Percentiles rank a stretch among this genome's conserved stretches.
These are phyloP conservation scores for Electrophaes corylata DNA, from an alignment of 2,888 invertebrate species.

Conservation along the genomic window DNA sequence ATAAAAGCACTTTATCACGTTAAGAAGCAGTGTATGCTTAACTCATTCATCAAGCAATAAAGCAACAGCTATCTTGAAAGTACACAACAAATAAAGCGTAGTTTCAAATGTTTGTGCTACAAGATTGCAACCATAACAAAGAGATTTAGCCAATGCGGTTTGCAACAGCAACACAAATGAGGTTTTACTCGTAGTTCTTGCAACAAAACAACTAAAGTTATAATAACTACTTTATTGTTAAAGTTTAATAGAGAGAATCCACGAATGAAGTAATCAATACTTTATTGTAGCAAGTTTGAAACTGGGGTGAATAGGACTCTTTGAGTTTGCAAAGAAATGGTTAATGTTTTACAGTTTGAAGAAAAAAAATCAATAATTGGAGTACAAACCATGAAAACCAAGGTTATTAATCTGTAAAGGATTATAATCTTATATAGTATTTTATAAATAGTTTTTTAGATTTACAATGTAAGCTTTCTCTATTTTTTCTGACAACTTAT, in stretches of 20 bases:
- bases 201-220: slow-evolving; percentile 27
- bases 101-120: neutral
- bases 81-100: neutral
- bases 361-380: neutral
- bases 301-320: slow-evolving; percentile 25
- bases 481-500: too few relatives aligned
- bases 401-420: too few relatives aligned
- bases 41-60: neutral
- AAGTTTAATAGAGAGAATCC: slow-evolving; percentile 71
- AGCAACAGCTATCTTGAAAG: neutral
- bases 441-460: too few relatives aligned
- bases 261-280: slow-evolving; percentile 69
- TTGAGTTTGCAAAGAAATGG: slow-evolving; percentile 14
- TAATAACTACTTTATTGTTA: slow-evolving; percentile 55
- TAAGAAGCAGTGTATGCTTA: neutral
- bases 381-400: neutral
- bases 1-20: neutral
- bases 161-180: slow-evolving; percentile 9
- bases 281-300: slow-evolving; percentile 60
- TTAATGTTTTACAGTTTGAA: slow-evolving; percentile 7
- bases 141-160: slow-evolving; percentile 1
- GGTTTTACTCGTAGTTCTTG: slow-evolving; percentile 14
- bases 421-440: too few relatives aligned
- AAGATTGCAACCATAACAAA: slow-evolving; percentile 2
- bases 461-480: too few relatives aligned